Percentiles rank a stretch among this genome's conserved stretches.
phyloP scores from a whole-genome alignment of 2,113 vertebrate species.

The Upupa epops region DNA sequence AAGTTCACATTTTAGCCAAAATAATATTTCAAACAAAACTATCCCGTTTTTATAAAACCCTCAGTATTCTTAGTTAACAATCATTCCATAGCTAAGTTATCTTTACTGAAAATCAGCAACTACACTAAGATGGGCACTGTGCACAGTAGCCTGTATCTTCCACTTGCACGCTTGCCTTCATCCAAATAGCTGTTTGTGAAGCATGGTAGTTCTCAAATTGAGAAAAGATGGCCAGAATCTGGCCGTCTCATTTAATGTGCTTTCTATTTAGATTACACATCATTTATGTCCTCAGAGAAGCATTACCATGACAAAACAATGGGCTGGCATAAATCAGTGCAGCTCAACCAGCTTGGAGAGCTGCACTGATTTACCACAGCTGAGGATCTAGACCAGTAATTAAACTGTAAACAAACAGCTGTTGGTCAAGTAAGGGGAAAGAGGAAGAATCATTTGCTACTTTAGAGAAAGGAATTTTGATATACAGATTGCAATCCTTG shows the following conservation, averaged over 20 bases:
- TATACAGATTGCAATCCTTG: not conserved
- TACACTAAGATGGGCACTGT: not conserved
- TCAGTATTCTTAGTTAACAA: not conserved
- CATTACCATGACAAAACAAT: not conserved
- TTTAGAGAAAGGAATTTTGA: not conserved
- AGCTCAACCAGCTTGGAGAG: not conserved
- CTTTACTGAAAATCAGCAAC: not conserved
- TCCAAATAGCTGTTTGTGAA: not conserved
- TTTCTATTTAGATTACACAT: not conserved
- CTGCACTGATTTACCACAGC: not conserved
- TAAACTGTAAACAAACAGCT: not conserved
- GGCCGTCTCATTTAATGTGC: not conserved
- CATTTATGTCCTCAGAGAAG: not conserved
- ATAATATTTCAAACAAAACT: not conserved
- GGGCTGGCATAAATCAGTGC: not conserved
- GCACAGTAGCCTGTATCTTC: not conserved
- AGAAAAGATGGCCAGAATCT: not conserved
- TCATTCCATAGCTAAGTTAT: not conserved
- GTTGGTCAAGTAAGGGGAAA: not conserved
- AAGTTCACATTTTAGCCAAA: constrained; percentile 30
- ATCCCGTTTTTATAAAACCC: not conserved
- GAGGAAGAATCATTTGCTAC: not conserved
- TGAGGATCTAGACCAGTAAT: constrained; percentile 1
- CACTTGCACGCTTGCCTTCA: not conserved
- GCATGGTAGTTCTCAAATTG: not conserved